Evolutionary conservation across 1,140 invertebrate genomes (phyloP).

Genomic region (Lordiphosa clarofinis): DNA sequence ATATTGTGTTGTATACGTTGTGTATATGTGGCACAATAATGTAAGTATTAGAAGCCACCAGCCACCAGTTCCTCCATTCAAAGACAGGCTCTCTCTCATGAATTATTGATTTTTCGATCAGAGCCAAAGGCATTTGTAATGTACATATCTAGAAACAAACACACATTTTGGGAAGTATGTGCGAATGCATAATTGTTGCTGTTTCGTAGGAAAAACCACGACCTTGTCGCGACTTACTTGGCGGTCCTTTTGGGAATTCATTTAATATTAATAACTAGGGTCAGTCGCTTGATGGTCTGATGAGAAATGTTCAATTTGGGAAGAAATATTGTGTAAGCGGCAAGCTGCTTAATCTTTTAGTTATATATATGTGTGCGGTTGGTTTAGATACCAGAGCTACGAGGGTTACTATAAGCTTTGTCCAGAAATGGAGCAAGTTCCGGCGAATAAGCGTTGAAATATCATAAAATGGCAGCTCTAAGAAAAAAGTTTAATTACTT

Average conservation of each 20-base stretch:
- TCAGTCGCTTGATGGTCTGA: not conserved
- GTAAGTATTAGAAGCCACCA: no score
- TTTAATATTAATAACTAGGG: constrained; percentile 59
- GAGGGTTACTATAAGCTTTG: no score
- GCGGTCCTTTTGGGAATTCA: constrained; percentile 19
- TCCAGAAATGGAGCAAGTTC: no score
- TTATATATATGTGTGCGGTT: no score
- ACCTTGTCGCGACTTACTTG: constrained; percentile 1
- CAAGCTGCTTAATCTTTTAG: no score
- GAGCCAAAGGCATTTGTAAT: constrained; percentile 22
- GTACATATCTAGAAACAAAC: not conserved
- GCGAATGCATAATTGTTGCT: constrained; percentile 43
- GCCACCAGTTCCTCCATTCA: no score
- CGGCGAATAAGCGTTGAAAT: no score
- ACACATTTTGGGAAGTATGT: constrained; percentile 10
- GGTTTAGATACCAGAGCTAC: no score
- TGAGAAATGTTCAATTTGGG: constrained; percentile 14
- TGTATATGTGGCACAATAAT: constrained; percentile 15
- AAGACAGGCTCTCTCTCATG: constrained; percentile 27
- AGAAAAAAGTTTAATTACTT: no score
- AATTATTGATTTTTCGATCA: constrained; percentile 77
- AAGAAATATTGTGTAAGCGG: constrained; percentile 22
- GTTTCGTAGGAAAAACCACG: constrained; percentile 21
- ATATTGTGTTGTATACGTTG: constrained; percentile 42
- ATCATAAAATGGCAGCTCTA: no score